phyloP scores from a whole-genome alignment of 2,888 invertebrate species.

The Dioctria rufipes region DNA sequence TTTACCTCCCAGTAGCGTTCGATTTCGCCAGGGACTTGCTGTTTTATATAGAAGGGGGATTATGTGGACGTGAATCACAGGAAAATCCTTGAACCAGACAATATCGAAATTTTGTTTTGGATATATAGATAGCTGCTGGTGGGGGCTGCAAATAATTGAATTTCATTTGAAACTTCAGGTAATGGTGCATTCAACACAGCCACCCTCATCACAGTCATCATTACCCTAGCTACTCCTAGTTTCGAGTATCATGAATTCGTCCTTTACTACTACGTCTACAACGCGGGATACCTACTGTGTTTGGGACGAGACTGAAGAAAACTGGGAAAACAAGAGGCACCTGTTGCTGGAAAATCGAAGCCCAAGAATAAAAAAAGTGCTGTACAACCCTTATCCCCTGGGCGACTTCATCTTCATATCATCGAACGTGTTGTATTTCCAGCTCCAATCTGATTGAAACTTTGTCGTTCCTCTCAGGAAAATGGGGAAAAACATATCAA shows the following conservation, averaged over 20 bases:
- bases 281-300: not conserved
- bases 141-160: slow-evolving; percentile 44
- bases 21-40: slow-evolving; percentile 45
- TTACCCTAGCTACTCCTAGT: slow-evolving; percentile 38
- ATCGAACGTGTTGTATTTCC: slow-evolving; percentile 40
- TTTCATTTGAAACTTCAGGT: slow-evolving; percentile 22
- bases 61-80: slow-evolving; percentile 17
- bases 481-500: slow-evolving; percentile 60
- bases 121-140: slow-evolving; percentile 28
- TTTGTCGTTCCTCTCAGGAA: slow-evolving; percentile 60
- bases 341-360: slow-evolving; percentile 47
- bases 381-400: not conserved
- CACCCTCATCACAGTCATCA: slow-evolving; percentile 34
- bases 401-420: slow-evolving; percentile 18
- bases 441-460: slow-evolving; percentile 61
- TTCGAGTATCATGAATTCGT: slow-evolving; percentile 12
- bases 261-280: not conserved
- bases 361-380: slow-evolving; percentile 16
- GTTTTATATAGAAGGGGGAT: slow-evolving; percentile 12
- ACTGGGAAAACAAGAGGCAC: slow-evolving; percentile 13
- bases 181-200: slow-evolving; percentile 24
- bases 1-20: slow-evolving; percentile 2
- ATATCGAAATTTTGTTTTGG: slow-evolving; percentile 39
- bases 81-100: slow-evolving; percentile 34
- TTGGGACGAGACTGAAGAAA: not conserved